Base-by-base conservation (phyloP, 2,888 invertebrate species). In the Drosophila anomalata region DNA sequence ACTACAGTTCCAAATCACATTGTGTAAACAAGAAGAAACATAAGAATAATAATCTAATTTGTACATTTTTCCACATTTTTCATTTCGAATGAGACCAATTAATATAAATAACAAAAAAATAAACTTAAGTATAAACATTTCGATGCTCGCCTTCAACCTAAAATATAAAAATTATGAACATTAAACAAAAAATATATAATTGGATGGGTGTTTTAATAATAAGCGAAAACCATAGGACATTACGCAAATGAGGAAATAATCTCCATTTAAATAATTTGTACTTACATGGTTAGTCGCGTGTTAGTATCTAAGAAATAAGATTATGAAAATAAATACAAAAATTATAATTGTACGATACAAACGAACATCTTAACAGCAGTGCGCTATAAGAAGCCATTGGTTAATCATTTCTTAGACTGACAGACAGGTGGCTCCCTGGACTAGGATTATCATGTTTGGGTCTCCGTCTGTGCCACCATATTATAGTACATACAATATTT, bases 251-350 rank as follows among this genome's bases (percentile, higher is more conserved):
- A 65, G 5, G 48, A 72, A 47, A 65, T 33, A 47, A 42, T 53
- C 36, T 48, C 14, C 20, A 62, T 73, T 66, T 73, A 52, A 67
- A 55, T 68, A 86, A 66, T 56, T 56, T 74, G 77, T 82, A 87
- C 87, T 82, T 82, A 82, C 82, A 87, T 87, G 78, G 79, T 87
- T 87, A 82, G 81, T 82, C 77, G 82, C 87, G 80, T 82, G 82
- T 87, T 82, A 81, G 68, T 61, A 66, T 85, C 82, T 85, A 83
- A 73, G 78, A 84, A 87, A 86, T 83, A 62, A 82, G 86, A 79
- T 76, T 63, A 75, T 71, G 74, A 73, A 66, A 70, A 63, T 29
- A 56, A 71, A 80, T 70, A 87, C 61, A 65, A 66, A 81, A 74
- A 77, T 68, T 65, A 65, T 65, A 65, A 58, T 29, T 58, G 31